Percentiles rank a stretch among this genome's conserved stretches.
phyloP scores from a whole-genome alignment of 64 coral and sea anemone genomes.

The Pocillopora verrucosa region DNA sequence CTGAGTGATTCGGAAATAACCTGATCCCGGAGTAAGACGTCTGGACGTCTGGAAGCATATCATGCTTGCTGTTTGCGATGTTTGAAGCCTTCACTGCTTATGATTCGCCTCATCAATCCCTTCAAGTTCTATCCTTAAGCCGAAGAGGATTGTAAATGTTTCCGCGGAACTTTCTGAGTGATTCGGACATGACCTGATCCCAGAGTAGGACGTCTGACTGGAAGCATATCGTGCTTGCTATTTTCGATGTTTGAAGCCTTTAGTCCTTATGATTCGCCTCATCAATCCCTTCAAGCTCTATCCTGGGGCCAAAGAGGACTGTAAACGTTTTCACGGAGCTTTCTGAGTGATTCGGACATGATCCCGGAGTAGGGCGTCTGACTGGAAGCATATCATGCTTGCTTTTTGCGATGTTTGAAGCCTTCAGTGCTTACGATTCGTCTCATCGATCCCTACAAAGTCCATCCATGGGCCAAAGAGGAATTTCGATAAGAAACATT shows the following conservation, averaged over 20 bases:
- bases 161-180: too few species aligned
- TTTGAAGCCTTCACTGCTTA: background rate
- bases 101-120: constrained; percentile 24
- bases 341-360: too few species aligned
- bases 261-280: background rate
- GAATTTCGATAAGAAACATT: too few species aligned
- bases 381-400: background rate
- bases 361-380: background rate
- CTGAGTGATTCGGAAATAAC: background rate
- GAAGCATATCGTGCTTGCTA: background rate
- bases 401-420: background rate
- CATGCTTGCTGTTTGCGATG: background rate
- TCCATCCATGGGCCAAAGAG: background rate
- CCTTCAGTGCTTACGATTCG: background rate
- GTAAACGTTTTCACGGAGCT: too few species aligned
- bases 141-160: too few species aligned
- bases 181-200: too few species aligned
- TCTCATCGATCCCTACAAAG: constrained; percentile 28
- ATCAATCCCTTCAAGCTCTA: constrained; percentile 24
- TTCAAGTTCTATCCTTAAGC: background rate
- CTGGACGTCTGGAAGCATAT: background rate
- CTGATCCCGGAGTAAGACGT: background rate
- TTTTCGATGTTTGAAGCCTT: background rate
- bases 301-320: too few species aligned
- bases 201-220: background rate